Evolutionary conservation across 2,113 vertebrate genomes (phyloP), one percentile per base, ranked within the genome.

Genomic region (human): DNA sequence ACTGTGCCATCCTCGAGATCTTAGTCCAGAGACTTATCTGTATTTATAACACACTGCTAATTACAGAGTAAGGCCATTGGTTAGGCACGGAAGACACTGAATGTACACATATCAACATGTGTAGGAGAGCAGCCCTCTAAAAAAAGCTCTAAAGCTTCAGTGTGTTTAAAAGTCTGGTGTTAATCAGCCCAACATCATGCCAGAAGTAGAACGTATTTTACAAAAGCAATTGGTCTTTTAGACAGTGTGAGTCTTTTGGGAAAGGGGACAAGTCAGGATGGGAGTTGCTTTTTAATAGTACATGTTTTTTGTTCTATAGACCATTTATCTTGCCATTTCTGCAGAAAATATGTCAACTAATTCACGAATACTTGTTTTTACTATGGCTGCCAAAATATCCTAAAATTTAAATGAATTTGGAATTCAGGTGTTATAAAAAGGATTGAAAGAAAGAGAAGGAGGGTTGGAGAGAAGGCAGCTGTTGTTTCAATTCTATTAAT

Each of bases 331-430:
- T 72, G 48, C 73, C 32, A 20, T 84, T 95, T 90, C 66, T 93
- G 78, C 55, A 94, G 64, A 48, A 92, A 96, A 92, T 50, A 84
- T 32, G 17, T 2, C 64, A 93, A 16, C 66, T 70, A 35, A 66
- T 79, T 80, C 25, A 76, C 43, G 90, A 94, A 95, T 92, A 43
- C 30, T 61, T 82, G 27, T 79, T 80, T 61, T 20, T 70, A 50
- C 35, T 20, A 32, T 48, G 89, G 45, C 93, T 64, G 20, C 7
- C 14, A 2, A 23, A 73, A 59, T 73, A 97, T 82, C 13, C 32
- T 64, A 95, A 96, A 81, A 80, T 35, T 97, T 94, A 66, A 89
- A 25, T 72, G 23, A 87, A 93, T 82, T 70, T 68, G 50, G 40
- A 88, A 75, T 52, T 57, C 43, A 59, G 38, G 64, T 88, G 43